phyloP scores from a whole-genome alignment of 92 coral and sea anemone genomes.

The Metridium senile region DNA sequence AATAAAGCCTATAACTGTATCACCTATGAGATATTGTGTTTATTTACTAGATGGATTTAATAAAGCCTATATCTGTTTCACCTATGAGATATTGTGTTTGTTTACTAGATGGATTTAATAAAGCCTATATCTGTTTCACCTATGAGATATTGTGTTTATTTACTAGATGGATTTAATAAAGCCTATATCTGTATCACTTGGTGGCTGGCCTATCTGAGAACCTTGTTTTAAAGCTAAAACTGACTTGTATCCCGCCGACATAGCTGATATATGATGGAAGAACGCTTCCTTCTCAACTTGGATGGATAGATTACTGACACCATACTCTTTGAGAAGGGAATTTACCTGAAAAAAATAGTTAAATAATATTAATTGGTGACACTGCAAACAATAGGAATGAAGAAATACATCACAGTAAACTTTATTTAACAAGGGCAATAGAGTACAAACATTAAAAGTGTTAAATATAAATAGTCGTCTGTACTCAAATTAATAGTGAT shows the following conservation, averaged over 20 bases:
- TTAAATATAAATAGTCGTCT: too few species aligned
- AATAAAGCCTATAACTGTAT: constrained; percentile 67
- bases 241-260: constrained; percentile 98
- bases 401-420: too few species aligned
- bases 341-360: constrained; percentile 61
- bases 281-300: constrained; percentile 98
- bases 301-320: constrained; percentile 75
- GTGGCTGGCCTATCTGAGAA: constrained; percentile 68
- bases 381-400: too few species aligned
- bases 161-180: constrained; percentile 68
- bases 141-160: too few species aligned
- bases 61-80: constrained; percentile 68
- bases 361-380: background rate
- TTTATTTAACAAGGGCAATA: too few species aligned
- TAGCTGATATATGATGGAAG: constrained; percentile 95
- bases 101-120: constrained; percentile 66
- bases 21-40: too few species aligned
- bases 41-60: constrained; percentile 73
- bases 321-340: constrained; percentile 81
- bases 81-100: too few species aligned
- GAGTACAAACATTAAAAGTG: too few species aligned
- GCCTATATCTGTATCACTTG: constrained; percentile 65
- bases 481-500: too few species aligned
- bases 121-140: constrained; percentile 64
- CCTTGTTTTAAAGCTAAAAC: constrained; percentile 92